Evolutionary conservation across 2,113 vertebrate species (phyloP), one percentile per base, ranked within the genome.

Genomic region (Triplophysa siluroides): DNA sequence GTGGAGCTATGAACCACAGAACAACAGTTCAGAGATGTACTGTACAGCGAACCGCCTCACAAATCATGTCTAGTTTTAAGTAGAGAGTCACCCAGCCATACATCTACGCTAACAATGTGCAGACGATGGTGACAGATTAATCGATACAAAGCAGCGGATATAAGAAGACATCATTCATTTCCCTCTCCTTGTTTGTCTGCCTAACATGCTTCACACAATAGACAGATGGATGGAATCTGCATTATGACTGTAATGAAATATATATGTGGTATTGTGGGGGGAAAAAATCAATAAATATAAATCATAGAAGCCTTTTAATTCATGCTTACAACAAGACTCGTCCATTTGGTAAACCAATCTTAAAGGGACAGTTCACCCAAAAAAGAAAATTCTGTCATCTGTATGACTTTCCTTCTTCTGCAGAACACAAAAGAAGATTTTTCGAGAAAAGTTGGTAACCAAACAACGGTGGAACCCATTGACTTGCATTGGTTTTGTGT

Each of bases 61-160:
- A 82, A 77, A 78, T 78, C 76, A 82, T 63, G 45, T 66, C 60
- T 52, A 24, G 21, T 75, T 73, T 68, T 4, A 65, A 60, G 67
- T 43, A 45, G 24, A 77, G 41, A 82, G 54, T 38, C 24, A 52
- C 16, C 38, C 52, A 23, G 54, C 60, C 38, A 71, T 72, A 80
- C 60, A 80, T 80, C 43, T 56, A 58, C 10, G 38, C 72, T 54
- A 24, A 29, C 41, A 63, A 73, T 76, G 33, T 71, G 64, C 26
- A 60, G 18, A 76, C 33, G 47, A 58, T 11, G 23, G 21, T 81
- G 64, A 29, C 73, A 56, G 70, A 65, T 63, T 66, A 52, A 45
- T 68, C 63, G 66, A 66, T 84, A 56, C 67, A 76, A 54, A 75
- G 16, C 74, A 1, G 19, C 43, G 64, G 24, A 77, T 65, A 77